A percentile compares a stretch with the other conserved stretches of the same genome.
phyloP scores from a whole-genome alignment of 2,888 invertebrate genomes.

The Cacoxenus indagator region DNA sequence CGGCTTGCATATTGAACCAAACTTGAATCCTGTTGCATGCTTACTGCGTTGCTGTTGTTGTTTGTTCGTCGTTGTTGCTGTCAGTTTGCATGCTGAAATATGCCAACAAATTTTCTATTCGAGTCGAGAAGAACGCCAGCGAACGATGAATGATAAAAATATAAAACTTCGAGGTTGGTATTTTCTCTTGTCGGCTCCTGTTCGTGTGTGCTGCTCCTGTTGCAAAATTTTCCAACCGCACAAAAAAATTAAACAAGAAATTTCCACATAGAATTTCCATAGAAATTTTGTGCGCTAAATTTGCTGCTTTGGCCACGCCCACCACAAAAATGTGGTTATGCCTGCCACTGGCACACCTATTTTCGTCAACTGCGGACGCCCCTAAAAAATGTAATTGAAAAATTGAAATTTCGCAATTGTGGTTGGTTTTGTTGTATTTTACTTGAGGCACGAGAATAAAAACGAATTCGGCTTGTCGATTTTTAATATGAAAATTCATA shows the following conservation, averaged over 20 bases:
- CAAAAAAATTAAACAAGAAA: conserved; percentile 52
- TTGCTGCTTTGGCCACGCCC: conserved; percentile 44
- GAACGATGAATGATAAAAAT: no score
- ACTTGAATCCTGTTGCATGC: not conserved
- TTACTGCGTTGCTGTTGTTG: no score
- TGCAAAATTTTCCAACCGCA: not conserved
- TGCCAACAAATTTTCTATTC: no score
- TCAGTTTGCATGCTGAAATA: no score
- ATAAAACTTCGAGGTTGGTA: no score
- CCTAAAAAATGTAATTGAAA: not conserved
- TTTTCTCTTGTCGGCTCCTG: no score
- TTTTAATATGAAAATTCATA: conserved; percentile 50
- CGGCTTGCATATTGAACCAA: not conserved
- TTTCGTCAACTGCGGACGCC: no score
- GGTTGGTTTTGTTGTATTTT: not conserved
- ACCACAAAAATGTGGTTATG: no score
- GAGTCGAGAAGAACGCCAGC: no score
- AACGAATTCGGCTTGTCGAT: conserved; percentile 49
- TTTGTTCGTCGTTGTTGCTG: not conserved
- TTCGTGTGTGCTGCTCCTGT: no score
- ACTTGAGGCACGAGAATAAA: not conserved
- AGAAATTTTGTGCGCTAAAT: conserved; percentile 48
- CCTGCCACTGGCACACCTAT: no score
- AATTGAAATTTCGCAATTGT: not conserved
- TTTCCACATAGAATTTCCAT: conserved; percentile 43